Conservation (phyloP, 1,140 invertebrate species). For the Pseudomyrmex concolor region DNA sequence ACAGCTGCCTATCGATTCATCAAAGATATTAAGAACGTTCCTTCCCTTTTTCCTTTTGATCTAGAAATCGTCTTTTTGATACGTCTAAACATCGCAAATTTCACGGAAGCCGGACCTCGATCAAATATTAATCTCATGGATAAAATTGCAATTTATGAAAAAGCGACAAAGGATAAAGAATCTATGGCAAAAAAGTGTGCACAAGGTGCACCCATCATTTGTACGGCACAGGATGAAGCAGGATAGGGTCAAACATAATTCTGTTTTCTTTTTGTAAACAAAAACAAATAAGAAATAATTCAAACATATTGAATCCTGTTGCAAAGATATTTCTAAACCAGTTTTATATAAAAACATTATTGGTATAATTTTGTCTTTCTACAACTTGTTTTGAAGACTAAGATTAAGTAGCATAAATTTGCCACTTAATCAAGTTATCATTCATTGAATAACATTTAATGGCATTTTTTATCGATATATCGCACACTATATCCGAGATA, state of each 20-base stretch:
- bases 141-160: constrained; percentile 49
- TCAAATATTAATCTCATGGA: constrained; percentile 70
- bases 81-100: constrained; percentile 51
- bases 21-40: constrained; percentile 59
- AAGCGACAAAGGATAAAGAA: background rate
- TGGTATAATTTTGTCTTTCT: too few relatives aligned
- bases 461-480: constrained; percentile 42
- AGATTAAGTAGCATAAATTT: too few relatives aligned
- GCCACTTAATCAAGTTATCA: background rate
- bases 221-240: constrained; percentile 49
- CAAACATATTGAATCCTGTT: too few relatives aligned
- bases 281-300: too few relatives aligned
- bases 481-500: constrained; percentile 23
- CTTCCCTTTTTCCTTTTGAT: constrained; percentile 16
- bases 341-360: too few relatives aligned
- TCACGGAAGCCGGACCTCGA: constrained; percentile 57
- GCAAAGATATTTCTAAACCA: too few relatives aligned
- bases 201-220: constrained; percentile 67
- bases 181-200: constrained; percentile 32
- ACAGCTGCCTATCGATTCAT: constrained; percentile 69
- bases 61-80: constrained; percentile 37
- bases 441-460: constrained; percentile 7
- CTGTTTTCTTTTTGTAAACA: background rate
- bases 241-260: constrained; percentile 5
- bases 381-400: too few relatives aligned